Evolutionary conservation across 2,797 vertebrate species (phyloP), one percentile per base, ranked within the genome.

Genomic region (Catostomus latipinnis): DNA sequence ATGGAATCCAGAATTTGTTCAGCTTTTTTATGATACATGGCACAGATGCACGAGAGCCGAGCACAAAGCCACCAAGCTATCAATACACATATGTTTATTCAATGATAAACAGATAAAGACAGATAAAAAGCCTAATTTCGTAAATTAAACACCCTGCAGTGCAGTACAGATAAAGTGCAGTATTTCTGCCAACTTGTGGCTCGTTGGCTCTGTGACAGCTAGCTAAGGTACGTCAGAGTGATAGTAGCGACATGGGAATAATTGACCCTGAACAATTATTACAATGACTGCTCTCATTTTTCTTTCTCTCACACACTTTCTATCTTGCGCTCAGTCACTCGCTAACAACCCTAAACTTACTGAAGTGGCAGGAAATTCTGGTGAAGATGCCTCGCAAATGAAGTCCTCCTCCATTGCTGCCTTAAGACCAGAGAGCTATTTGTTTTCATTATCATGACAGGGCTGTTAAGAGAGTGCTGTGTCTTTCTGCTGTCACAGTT

Each of bases 401-500:
- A 94, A 93, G 92, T 92, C 91, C 93, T 93, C 88, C 89, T 89
- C 89, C 63, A 63, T 53, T 12, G 71, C 86, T 87, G 68, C 86
- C 87, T 61, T 88, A 92, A 90, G 91, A 92, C 89, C 89, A 14
- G 4, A 14, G 78, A 48, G 87, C 92, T 92, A 93, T 94, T 94
- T 92, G 92, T 94, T 94, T 93, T 94, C 92, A 94, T 93, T 93
- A 94, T 93, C 92, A 91, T 93, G 93, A 93, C 93, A 93, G 80
- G 85, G 86, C 85, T 90, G 92, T 92, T 92, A 91, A 92, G 34
- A 88, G 88, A 89, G 87, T 88, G 81, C 89, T 86, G 14, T 34
- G 77, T 48, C 76, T 71, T 46, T 50, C 54, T 45, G 46, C 69
- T 14, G 46, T 4, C 34, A 34, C 16, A 68, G 12, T 43, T 50